These are phyloP conservation scores for Scaptomyza hsui DNA, from an alignment of 1,140 invertebrate species.

Conservation along the genomic window DNA sequence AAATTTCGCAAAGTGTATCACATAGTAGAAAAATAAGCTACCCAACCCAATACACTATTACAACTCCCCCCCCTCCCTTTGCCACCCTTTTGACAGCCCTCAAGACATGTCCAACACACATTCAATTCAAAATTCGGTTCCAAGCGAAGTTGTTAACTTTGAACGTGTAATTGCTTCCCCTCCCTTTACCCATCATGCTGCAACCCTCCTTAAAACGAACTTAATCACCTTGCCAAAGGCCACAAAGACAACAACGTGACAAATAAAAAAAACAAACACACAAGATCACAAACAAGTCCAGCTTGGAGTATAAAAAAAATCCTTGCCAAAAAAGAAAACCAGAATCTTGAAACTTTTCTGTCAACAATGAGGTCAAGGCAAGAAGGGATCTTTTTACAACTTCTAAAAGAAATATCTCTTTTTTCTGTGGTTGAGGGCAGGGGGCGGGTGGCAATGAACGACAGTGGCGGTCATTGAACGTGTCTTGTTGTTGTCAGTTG, in stretches of 20 bases:
- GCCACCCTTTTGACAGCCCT: neutral
- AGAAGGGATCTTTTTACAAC: too few relatives aligned
- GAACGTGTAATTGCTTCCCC: conserved; percentile 36
- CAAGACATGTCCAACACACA: conserved; percentile 30
- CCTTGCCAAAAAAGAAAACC: conserved; percentile 40
- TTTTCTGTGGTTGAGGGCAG: neutral
- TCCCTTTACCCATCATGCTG: neutral
- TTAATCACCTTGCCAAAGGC: conserved; percentile 41
- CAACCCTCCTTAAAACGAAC: conserved; percentile 15
- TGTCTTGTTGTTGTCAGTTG: conserved; percentile 10
- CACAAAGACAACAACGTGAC: conserved; percentile 19
- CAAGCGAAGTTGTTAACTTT: conserved; percentile 39
- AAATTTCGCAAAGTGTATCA: too few relatives aligned
- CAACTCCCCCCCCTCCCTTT: neutral
- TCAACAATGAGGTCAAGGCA: conserved; percentile 63
- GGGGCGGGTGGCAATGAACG: conserved; percentile 30
- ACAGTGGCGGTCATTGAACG: conserved; percentile 74
- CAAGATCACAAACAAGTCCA: conserved; percentile 1
- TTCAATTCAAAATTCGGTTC: conserved; percentile 5
- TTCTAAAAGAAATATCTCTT: neutral
- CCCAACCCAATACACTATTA: neutral
- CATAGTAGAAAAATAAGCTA: neutral
- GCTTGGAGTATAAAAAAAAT: conserved; percentile 35
- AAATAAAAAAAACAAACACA: neutral
- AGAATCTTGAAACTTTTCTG: conserved; percentile 13